phyloP scores from a whole-genome alignment of 2,888 invertebrate species.

The Mellilla xanthometata region DNA sequence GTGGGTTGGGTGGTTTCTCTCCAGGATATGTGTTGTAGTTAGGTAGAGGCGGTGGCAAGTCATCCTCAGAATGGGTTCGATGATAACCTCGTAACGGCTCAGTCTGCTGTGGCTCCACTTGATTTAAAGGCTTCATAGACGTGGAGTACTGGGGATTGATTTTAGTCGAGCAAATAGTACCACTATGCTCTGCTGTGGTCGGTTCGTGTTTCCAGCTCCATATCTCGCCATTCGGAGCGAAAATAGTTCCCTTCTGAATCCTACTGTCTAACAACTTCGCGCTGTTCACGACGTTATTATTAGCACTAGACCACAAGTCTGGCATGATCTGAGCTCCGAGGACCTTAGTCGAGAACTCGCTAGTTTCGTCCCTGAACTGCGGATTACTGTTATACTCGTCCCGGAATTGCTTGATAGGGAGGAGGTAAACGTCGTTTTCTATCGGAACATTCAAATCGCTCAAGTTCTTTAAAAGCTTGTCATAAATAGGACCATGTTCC shows the following conservation, averaged over 20 bases:
- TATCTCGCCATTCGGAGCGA: conserved; percentile 77
- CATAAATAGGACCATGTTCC: conserved; percentile 83
- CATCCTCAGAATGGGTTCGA: conserved; percentile 65
- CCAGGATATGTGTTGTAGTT: conserved; percentile 77
- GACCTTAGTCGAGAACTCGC: conserved; percentile 74
- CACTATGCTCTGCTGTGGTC: conserved; percentile 72
- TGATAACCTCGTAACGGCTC: conserved; percentile 69
- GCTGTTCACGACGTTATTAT: conserved; percentile 69
- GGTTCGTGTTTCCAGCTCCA: conserved; percentile 80
- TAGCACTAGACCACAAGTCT: conserved; percentile 63
- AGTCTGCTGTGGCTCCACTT: conserved; percentile 72
- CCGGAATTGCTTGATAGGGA: conserved; percentile 80
- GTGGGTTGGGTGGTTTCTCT: conserved; percentile 36
- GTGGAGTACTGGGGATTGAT: conserved; percentile 75
- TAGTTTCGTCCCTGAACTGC: conserved; percentile 79
- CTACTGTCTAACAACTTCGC: conserved; percentile 67
- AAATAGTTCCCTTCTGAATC: conserved; percentile 76
- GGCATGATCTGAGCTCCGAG: conserved; percentile 72
- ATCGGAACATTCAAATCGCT: conserved; percentile 77
- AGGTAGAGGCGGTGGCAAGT: conserved; percentile 64
- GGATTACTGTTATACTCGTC: conserved; percentile 79
- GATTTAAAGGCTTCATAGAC: conserved; percentile 67
- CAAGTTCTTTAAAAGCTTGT: conserved; percentile 79
- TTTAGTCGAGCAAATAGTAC: conserved; percentile 72
- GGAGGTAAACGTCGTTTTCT: conserved; percentile 76